Evolutionary conservation across 1,140 invertebrate genomes (phyloP).

Genomic region (Heterodera schachtii): DNA sequence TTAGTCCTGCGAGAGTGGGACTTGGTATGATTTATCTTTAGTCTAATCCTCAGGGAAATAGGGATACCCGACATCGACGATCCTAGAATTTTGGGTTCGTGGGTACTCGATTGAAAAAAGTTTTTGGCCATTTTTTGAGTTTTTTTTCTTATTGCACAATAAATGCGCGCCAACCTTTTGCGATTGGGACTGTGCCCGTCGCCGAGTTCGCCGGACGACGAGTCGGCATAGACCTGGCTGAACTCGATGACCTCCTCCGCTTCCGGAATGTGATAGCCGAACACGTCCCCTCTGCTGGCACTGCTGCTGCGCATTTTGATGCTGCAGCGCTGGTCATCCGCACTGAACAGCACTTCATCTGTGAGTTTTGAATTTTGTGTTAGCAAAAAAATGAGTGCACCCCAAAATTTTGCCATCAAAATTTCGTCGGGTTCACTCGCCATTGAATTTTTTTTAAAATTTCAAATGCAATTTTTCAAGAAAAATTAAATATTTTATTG

Average conservation of each 20-base stretch:
- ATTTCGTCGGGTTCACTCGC: background rate
- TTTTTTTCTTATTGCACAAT: too few species aligned
- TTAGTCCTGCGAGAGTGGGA: too few species aligned
- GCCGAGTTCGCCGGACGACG: background rate
- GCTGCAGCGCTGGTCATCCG: background rate
- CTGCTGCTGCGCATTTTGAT: slow-evolving; percentile 6
- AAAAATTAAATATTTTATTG: too few species aligned
- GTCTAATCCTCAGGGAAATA: too few species aligned
- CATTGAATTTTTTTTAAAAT: too few species aligned
- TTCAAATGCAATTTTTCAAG: too few species aligned
- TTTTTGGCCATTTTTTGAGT: too few species aligned
- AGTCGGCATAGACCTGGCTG: background rate
- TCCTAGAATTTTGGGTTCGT: too few species aligned
- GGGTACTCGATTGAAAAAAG: too few species aligned
- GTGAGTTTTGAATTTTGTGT: slow-evolving; percentile 3
- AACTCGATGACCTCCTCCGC: background rate
- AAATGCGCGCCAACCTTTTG: background rate
- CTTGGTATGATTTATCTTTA: too few species aligned
- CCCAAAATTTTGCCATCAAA: background rate
- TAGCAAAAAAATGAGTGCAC: slow-evolving; percentile 20
- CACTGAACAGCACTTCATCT: slow-evolving; percentile 9
- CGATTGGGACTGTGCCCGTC: background rate
- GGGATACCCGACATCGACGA: too few species aligned
- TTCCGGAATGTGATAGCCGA: background rate
- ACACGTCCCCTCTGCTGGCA: background rate